Conservation (phyloP, 2,797 vertebrate genomes). For the Pogoniulus pusillus region DNA sequence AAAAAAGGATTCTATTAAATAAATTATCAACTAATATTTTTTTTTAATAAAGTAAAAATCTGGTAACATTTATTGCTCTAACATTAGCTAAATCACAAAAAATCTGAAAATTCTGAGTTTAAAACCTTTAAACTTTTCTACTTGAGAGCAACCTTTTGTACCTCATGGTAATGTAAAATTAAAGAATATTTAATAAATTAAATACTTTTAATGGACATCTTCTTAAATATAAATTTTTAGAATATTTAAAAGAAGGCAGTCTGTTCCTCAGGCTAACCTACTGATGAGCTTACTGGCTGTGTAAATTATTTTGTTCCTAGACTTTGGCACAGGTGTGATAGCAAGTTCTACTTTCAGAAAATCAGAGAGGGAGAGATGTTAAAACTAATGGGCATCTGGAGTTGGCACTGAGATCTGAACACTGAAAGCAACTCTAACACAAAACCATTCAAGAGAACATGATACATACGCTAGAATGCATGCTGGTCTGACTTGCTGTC, state of each 20-base stretch:
- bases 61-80: neutral
- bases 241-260: neutral
- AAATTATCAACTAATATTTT: neutral
- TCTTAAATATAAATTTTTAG: neutral
- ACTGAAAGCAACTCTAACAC: neutral
- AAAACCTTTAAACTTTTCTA: neutral
- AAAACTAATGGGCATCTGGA: neutral
- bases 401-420: neutral
- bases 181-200: neutral
- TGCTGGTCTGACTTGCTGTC: neutral
- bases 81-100: neutral
- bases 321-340: neutral
- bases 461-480: neutral
- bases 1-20: neutral
- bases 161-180: neutral
- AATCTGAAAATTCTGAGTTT: neutral
- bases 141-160: neutral
- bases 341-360: neutral
- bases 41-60: neutral
- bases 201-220: neutral
- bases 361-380: neutral
- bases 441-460: neutral
- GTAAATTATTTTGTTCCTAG: neutral
- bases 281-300: neutral
- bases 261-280: neutral